Evolutionary conservation across 1,140 invertebrate genomes (phyloP), one percentile per base, ranked within the genome.

Genomic region (Ditylenchus dipsaci): DNA sequence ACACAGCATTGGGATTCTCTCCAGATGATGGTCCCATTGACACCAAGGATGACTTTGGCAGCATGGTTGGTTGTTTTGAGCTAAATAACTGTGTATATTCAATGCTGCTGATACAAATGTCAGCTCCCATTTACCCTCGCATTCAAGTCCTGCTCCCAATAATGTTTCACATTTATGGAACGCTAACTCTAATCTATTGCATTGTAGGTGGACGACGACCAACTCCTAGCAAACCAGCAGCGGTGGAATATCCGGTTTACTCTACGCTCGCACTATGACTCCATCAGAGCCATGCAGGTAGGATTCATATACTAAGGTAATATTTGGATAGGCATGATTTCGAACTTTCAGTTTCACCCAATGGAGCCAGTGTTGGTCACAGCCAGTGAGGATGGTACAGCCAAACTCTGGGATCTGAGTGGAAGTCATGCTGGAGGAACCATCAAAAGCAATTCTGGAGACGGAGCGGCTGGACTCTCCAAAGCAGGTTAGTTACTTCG

Each of bases 301-400:
- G n/a, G n/a, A n/a, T n/a, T n/a, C n/a, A n/a, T n/a, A n/a, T n/a
- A n/a, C n/a, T n/a, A n/a, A n/a, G n/a, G n/a, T n/a, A n/a, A n/a
- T n/a, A n/a, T n/a, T n/a, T n/a, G n/a, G n/a, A n/a, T n/a, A n/a
- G n/a, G n/a, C n/a, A n/a, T n/a, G n/a, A n/a, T n/a, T n/a, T n/a
- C n/a, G n/a, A n/a, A n/a, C n/a, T n/a, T n/a, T n/a, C n/a, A n/a
- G 76, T 99, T 99, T 87, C 96, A 98, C 87, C 94, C 95, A 43
- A 89, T 90, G 63, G 95, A 98, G 84, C 90, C 95, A 49, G 92
- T 97, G 58, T 86, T 99, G 58, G 91, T 99, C 77, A 97, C 96
- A 15, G 95, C 93, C 7, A 95, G 92, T 61, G 95, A 99, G 86
- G 96, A 99, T 87, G 92, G 96, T 82, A 98, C 95, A 57, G 86